Evolutionary conservation across 2,888 invertebrate genomes (phyloP).

Genomic region (Folsomia manolachei): DNA sequence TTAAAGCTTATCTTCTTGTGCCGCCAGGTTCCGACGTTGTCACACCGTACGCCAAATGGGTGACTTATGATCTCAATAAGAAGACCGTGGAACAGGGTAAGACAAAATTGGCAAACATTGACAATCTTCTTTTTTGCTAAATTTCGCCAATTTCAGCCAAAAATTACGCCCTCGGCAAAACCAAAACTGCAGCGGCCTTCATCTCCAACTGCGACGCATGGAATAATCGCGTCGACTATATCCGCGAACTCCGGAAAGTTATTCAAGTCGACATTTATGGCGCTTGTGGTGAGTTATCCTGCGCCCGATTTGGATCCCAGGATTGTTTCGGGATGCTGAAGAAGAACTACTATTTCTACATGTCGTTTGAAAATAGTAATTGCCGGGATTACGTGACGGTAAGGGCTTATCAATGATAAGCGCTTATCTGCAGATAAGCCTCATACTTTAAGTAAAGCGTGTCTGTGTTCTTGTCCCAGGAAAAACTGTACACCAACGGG

Average conservation of each 20-base stretch:
- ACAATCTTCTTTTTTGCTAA: not conserved
- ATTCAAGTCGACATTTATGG: constrained; percentile 90
- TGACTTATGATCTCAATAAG: constrained; percentile 33
- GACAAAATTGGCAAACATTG: no score
- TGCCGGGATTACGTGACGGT: constrained; percentile 53
- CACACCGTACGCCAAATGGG: constrained; percentile 42
- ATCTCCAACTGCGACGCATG: constrained; percentile 44
- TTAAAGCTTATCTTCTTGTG: no score
- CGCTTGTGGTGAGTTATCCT: constrained; percentile 79
- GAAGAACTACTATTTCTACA: constrained; percentile 52
- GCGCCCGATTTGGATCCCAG: constrained; percentile 58
- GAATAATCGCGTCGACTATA: constrained; percentile 71
- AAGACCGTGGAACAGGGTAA: constrained; percentile 34
- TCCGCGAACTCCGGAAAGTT: constrained; percentile 76
- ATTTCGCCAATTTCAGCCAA: constrained; percentile 28
- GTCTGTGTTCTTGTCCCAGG: no score
- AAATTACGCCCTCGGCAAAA: constrained; percentile 42
- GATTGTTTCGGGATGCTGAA: constrained; percentile 42
- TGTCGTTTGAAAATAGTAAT: constrained; percentile 53
- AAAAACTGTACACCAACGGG: no score
- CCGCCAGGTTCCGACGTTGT: constrained; percentile 40
- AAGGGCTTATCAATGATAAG: no score
- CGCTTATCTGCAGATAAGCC: not conserved
- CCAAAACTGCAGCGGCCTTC: constrained; percentile 46
- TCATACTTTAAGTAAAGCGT: no score